Conservation (phyloP, 2,888 invertebrate species). For the Polydesmus complanatus region DNA sequence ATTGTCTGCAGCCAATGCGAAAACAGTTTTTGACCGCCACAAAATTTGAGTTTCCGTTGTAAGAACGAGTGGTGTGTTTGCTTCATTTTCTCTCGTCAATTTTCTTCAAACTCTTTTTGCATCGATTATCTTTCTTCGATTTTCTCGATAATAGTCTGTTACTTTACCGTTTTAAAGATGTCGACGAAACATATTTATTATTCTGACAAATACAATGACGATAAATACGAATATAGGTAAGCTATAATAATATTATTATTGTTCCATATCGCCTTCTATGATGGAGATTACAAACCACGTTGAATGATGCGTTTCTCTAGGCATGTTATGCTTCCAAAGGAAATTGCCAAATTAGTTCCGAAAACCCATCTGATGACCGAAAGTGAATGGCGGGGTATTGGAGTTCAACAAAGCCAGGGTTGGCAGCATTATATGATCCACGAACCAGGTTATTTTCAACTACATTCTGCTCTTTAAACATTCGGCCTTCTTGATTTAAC, state of each 20-base stretch:
- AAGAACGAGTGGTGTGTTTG: too few relatives aligned
- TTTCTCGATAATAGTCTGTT: too few relatives aligned
- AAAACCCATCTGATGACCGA: slow-evolving; percentile 88
- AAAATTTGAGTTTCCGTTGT: too few relatives aligned
- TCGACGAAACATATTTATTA: slow-evolving; percentile 70
- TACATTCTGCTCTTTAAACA: background rate
- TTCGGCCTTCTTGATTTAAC: background rate
- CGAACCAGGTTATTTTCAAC: slow-evolving; percentile 55
- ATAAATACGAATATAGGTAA: slow-evolving; percentile 83
- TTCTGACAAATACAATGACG: slow-evolving; percentile 85
- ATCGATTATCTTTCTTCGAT: too few relatives aligned
- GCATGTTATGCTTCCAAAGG: slow-evolving; percentile 87
- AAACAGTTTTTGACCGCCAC: too few relatives aligned
- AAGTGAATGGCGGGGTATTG: slow-evolving; percentile 82
- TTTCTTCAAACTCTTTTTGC: too few relatives aligned
- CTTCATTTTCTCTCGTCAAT: too few relatives aligned
- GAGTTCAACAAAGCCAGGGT: slow-evolving; percentile 90
- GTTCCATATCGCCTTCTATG: background rate
- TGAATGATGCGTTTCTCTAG: too few relatives aligned
- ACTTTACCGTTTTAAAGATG: too few relatives aligned
- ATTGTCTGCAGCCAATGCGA: too few relatives aligned
- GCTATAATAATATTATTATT: slow-evolving; percentile 22
- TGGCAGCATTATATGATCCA: slow-evolving; percentile 98
- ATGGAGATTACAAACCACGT: background rate
- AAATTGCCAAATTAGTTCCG: slow-evolving; percentile 75